Percentiles rank a stretch among this genome's conserved stretches.
phyloP scores from a whole-genome alignment of 2,113 vertebrate species.

The Mesoclemmys tuberculata region DNA sequence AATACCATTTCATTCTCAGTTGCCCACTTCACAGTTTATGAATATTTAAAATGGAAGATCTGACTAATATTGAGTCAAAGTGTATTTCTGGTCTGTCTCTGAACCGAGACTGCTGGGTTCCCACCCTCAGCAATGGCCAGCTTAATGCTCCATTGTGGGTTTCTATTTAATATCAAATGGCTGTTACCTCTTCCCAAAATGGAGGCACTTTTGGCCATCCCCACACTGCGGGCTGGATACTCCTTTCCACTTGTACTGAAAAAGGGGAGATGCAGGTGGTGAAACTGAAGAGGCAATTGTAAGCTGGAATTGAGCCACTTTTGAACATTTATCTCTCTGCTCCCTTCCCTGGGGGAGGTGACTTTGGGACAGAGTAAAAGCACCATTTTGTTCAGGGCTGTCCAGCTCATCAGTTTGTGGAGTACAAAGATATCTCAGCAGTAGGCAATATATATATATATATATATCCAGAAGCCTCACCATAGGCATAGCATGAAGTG shows the following conservation, averaged over 20 bases:
- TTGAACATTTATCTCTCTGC: too few relatives aligned
- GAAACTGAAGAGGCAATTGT: background rate
- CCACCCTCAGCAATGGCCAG: background rate
- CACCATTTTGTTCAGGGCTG: background rate
- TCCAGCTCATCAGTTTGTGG: background rate
- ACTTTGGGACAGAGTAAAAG: background rate
- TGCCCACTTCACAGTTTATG: background rate
- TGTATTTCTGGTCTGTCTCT: background rate
- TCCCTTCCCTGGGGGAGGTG: background rate
- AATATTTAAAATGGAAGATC: too few relatives aligned
- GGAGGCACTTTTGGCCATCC: background rate
- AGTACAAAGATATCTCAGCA: background rate
- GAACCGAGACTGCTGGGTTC: background rate
- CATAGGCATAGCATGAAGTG: background rate
- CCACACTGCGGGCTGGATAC: background rate
- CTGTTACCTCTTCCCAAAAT: background rate
- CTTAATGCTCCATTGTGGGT: background rate
- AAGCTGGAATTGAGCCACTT: background rate
- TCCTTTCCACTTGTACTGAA: background rate
- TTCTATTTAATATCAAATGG: background rate
- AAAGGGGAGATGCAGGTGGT: background rate
- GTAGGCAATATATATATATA: background rate
- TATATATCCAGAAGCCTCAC: background rate
- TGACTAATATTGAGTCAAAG: background rate
- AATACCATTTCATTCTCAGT: background rate